These are phyloP conservation scores for Phainopepla nitens DNA, from an alignment of 2,113 vertebrate species.

Conservation along the genomic window DNA sequence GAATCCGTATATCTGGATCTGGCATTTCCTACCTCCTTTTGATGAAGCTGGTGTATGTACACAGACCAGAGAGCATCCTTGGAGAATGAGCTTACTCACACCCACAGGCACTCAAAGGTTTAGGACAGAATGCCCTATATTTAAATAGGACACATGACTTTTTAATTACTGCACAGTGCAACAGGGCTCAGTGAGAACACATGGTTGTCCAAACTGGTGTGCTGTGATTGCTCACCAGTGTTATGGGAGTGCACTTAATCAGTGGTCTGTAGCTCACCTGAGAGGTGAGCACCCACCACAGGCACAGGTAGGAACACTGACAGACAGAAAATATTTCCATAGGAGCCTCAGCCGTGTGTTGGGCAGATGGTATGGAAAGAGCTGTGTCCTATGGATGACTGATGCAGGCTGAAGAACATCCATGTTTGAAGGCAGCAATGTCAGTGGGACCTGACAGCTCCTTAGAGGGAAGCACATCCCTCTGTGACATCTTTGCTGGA, in stretches of 20 bases:
- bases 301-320: not conserved
- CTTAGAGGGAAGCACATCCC: not conserved
- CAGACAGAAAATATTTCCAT: not conserved
- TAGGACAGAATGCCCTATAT: conserved; percentile 45
- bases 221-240: not conserved
- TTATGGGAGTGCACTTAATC: not conserved
- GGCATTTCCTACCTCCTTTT: conserved; percentile 27
- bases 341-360: not conserved
- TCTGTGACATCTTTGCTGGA: not conserved
- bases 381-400: not conserved
- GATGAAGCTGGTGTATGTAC: not conserved
- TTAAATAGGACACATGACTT: conserved; percentile 48
- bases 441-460: not conserved
- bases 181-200: conserved; percentile 1
- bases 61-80: not conserved
- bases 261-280: not conserved
- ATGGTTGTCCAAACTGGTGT: not conserved
- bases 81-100: not conserved
- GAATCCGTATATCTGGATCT: conserved; percentile 43
- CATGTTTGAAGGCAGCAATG: not conserved
- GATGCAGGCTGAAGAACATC: not conserved
- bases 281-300: not conserved
- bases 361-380: not conserved
- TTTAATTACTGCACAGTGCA: conserved; percentile 36
- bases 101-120: not conserved